phyloP scores from a whole-genome alignment of 2,888 invertebrate species.

The Salticus scenicus region DNA sequence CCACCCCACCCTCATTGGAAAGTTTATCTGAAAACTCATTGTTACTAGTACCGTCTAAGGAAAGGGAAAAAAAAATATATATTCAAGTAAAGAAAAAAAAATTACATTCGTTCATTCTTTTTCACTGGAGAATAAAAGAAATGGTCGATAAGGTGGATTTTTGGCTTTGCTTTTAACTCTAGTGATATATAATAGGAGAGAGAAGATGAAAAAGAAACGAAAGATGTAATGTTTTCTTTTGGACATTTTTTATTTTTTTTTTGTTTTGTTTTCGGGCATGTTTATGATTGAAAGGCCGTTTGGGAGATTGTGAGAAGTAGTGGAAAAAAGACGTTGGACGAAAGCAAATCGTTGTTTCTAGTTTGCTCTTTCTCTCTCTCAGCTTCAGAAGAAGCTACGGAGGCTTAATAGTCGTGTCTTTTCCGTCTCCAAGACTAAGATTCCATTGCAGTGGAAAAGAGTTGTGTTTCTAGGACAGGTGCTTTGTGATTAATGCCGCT shows the following conservation, averaged over 20 bases:
- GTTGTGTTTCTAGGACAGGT: constrained; percentile 28
- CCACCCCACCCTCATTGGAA: constrained; percentile 35
- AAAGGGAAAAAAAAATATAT: too few relatives aligned
- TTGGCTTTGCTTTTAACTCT: constrained; percentile 67
- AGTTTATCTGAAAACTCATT: constrained; percentile 65
- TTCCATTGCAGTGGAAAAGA: constrained; percentile 29
- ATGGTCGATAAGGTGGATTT: constrained; percentile 63
- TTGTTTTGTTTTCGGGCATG: constrained; percentile 28
- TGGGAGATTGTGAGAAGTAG: constrained; percentile 43
- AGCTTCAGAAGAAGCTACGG: neutral
- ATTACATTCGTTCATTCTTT: constrained; percentile 48
- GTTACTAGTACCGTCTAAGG: constrained; percentile 38
- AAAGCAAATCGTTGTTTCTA: constrained; percentile 56
- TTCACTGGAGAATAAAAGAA: constrained; percentile 35
- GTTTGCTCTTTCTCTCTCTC: constrained; percentile 4
- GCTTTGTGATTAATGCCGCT: constrained; percentile 52
- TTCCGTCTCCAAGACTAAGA: neutral
- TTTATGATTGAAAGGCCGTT: constrained; percentile 64
- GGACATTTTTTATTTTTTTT: constrained; percentile 12
- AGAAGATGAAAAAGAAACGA: constrained; percentile 30
- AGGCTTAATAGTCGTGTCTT: constrained; percentile 29
- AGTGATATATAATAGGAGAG: constrained; percentile 50
- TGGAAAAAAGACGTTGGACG: constrained; percentile 33
- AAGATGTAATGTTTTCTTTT: constrained; percentile 54
- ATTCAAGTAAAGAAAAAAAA: constrained; percentile 17